Evolutionary conservation across 2,888 invertebrate genomes (phyloP), one percentile per base, ranked within the genome.

Genomic region (Drosophila pseudotakahashii): DNA sequence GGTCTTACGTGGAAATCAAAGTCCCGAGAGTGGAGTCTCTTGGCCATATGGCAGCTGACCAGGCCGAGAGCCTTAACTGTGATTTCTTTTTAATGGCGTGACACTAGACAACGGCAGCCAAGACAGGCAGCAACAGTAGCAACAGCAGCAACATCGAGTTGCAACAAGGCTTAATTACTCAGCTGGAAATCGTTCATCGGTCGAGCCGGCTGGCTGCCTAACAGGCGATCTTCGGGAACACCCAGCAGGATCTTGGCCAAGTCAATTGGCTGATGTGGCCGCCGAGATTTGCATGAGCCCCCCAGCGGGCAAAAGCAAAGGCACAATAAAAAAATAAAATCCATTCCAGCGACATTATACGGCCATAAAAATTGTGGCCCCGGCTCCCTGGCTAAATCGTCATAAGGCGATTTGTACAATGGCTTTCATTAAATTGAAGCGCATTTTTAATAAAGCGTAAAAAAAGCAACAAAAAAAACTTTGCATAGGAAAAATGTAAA

Each of bases 381-480:
- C n/a, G 69, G 74, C 79, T 77, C 42, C 74, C 53, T 75, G 75
- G 77, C 79, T 76, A 78, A 87, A 82, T 82, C 77, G 80, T 81
- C 81, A 87, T 88, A 88, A 88, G 88, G 82, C 86, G 90, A 89
- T 88, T 89, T 89, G 88, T 84, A 84, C 79, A 84, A 89, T 82
- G 80, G 81, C 89, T 77, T 69, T 85, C 81, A 89, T 89, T 88
- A 84, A 87, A 85, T 79, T 77, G 75, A 77, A 83, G 79, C 83
- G 84, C 83, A 79, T 79, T 88, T 88, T 85, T 85, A 85, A 85
- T 88, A 85, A 88, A 85, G 79, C 89, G 81, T 79, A 87, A 86
- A 76, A 67, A 34, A 50, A 47, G 26, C 26, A 58, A 60, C n/a
- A 19, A 55, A 45, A 53, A 70, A 76, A 77, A 77, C 79, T 84